Evolutionary conservation across 2,113 vertebrate genomes (phyloP).

Genomic region (Campylorhamphus procurvoides): DNA sequence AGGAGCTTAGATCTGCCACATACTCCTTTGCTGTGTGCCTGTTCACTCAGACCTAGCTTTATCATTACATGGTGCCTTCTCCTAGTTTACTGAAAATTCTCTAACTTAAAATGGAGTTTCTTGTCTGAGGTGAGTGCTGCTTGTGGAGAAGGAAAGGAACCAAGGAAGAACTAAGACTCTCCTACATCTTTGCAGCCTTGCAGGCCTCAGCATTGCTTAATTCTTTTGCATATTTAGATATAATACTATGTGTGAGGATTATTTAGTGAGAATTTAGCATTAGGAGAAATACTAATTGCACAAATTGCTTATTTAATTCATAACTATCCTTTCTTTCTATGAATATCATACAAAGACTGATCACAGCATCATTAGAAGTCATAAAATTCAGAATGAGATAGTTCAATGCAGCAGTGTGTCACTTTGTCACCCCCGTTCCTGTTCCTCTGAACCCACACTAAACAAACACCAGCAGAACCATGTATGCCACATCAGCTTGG

Average conservation of each 20-base stretch:
- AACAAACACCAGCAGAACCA: neutral
- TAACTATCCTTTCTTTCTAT: neutral
- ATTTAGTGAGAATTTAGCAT: neutral
- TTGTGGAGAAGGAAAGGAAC: neutral
- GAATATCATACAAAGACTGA: neutral
- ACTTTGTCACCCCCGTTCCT: neutral
- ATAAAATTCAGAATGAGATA: neutral
- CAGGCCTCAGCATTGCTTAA: neutral
- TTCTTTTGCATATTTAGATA: neutral
- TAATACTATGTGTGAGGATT: neutral
- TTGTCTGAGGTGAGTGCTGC: neutral
- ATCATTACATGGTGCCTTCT: neutral
- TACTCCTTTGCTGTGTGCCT: neutral
- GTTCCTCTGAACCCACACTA: neutral
- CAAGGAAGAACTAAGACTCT: neutral
- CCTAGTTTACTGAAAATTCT: neutral
- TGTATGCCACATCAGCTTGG: fast-evolving
- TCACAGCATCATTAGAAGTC: neutral
- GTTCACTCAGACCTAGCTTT: neutral
- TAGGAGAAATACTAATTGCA: neutral
- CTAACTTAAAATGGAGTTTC: neutral
- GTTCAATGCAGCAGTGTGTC: neutral
- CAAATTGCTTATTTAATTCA: neutral
- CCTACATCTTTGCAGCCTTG: neutral
- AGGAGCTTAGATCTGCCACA: neutral